A percentile compares a stretch with the other conserved stretches of the same genome.
Evolutionary conservation across 1,140 invertebrate genomes (phyloP).

Genomic region (Bombus haemorrhoidalis): DNA sequence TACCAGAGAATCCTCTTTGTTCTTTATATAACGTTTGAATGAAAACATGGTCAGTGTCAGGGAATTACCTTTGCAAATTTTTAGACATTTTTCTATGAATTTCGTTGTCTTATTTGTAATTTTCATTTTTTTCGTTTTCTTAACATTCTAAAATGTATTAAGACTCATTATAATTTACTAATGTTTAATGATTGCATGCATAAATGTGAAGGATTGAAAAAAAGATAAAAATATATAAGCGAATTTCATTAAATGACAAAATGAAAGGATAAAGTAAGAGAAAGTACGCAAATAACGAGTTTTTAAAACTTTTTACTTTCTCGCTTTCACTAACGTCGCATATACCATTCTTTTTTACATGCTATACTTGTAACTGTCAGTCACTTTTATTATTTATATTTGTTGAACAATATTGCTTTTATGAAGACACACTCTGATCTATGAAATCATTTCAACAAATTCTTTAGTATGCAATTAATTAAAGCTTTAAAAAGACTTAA

Average conservation of each 20-base stretch:
- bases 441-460: neutral
- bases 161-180: neutral
- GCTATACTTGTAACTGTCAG: neutral
- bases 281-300: slow-evolving; percentile 44
- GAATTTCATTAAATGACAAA: neutral
- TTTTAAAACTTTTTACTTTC: slow-evolving; percentile 35
- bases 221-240: neutral
- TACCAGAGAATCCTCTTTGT: slow-evolving; percentile 34
- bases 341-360: neutral
- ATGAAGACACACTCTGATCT: neutral
- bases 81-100: neutral
- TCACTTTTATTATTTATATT: neutral
- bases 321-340: slow-evolving; percentile 47
- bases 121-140: neutral
- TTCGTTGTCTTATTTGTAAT: neutral
- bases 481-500: neutral
- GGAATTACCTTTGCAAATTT: neutral
- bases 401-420: neutral
- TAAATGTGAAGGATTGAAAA: neutral
- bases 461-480: neutral
- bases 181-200: neutral
- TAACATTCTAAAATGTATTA: neutral
- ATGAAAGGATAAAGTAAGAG: slow-evolving; percentile 30
- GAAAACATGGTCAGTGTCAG: slow-evolving; percentile 34
- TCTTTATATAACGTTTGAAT: slow-evolving; percentile 29